phyloP scores from a whole-genome alignment of 2,113 vertebrate species.

The Ammospiza caudacuta region DNA sequence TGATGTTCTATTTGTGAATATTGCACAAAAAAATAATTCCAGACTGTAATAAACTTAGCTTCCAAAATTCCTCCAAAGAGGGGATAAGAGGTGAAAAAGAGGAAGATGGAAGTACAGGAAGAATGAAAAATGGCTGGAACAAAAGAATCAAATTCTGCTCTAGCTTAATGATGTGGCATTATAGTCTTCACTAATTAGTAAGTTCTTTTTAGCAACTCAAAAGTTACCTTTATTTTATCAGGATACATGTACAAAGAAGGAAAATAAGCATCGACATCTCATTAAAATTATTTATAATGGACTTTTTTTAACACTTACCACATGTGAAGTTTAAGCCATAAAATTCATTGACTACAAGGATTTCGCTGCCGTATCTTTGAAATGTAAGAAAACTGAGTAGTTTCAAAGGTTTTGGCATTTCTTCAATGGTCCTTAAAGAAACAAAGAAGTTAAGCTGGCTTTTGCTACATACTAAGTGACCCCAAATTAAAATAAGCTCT shows the following conservation, averaged over 20 bases:
- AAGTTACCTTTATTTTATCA: not conserved
- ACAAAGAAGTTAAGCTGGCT: constrained; percentile 4
- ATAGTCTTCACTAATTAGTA: not conserved
- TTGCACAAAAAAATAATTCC: not conserved
- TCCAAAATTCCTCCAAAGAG: not conserved
- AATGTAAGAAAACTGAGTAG: constrained; percentile 91
- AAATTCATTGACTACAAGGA: constrained; percentile 94
- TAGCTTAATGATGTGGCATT: not conserved
- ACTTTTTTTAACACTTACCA: constrained; percentile 78
- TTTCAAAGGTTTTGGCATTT: constrained; percentile 89
- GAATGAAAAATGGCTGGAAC: not conserved
- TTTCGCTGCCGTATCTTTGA: constrained; percentile 93
- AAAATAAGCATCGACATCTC: not conserved
- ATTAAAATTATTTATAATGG: not conserved
- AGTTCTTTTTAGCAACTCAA: not conserved
- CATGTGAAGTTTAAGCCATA: constrained; percentile 88
- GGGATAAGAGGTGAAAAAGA: not conserved
- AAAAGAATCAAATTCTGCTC: not conserved
- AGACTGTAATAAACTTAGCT: not conserved
- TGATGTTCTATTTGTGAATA: not conserved
- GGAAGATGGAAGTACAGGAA: not conserved
- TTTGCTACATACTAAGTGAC: not conserved
- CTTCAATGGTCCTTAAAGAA: constrained; percentile 81
- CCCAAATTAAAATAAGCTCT: not conserved
- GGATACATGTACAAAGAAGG: not conserved